Conservation (phyloP, 1,140 invertebrate genomes). For the Caenorhabditis remanei region DNA sequence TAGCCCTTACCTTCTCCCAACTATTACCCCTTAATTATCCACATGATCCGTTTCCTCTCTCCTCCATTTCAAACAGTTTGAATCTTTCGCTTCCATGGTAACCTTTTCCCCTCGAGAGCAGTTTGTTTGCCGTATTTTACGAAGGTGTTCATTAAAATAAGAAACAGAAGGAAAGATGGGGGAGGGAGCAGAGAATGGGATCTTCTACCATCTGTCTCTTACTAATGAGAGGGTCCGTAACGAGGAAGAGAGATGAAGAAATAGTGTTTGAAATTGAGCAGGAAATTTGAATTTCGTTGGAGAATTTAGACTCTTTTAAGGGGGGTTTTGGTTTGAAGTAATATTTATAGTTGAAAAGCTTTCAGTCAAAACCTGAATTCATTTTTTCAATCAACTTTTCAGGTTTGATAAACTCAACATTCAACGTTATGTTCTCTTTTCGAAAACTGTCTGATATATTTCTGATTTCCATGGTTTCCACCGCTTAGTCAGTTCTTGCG, state of each 20-base stretch:
- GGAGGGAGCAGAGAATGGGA: neutral
- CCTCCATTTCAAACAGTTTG: neutral
- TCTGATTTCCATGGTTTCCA: too few relatives aligned
- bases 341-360: neutral
- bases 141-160: slow-evolving; percentile 1
- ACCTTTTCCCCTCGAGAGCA: neutral
- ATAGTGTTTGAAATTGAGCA: too few relatives aligned
- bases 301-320: too few relatives aligned
- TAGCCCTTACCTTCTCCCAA: neutral
- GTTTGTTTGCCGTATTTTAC: neutral
- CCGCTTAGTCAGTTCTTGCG: too few relatives aligned
- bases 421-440: too few relatives aligned
- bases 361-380: neutral
- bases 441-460: too few relatives aligned
- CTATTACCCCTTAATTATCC: neutral
- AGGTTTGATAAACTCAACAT: too few relatives aligned
- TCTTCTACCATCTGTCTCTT: neutral
- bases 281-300: too few relatives aligned
- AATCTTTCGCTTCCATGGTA: neutral
- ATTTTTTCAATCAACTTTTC: too few relatives aligned
- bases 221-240: neutral
- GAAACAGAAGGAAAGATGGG: neutral
- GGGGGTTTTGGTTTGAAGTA: too few relatives aligned
- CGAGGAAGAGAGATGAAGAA: too few relatives aligned
- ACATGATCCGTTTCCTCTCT: neutral